Evolutionary conservation across 1,140 invertebrate species (phyloP), one percentile per base, ranked within the genome.

Genomic region (Manduca sexta): DNA sequence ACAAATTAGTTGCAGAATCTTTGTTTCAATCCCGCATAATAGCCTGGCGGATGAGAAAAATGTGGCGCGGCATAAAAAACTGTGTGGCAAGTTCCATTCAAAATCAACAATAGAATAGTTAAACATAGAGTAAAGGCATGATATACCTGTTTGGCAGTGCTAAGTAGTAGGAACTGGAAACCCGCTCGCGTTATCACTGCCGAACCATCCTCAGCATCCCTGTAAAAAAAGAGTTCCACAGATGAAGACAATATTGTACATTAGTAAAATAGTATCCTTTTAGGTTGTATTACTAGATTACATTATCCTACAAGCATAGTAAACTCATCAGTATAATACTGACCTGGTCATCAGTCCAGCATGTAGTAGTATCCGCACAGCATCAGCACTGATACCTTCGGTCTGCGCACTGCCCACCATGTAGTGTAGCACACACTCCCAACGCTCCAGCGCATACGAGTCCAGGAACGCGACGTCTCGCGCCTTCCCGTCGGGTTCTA

Each of bases 351-450:
- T 98, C 2, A 98, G 89, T 18, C 94, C 94, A 45, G 97, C 94
- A 85, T 98, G 94, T 14, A 97, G 86, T 45, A 99, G 86, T 53
- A 98, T 96, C 63, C 95, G 88, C 4, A 97, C 95, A 39, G 97
- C 96, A 88, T 98, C 97, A 35, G 92, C 91, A 49, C 95, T 98
- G 49, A 98, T 97, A 26, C 94, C 95, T 83, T 97, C 95, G 2
- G 84, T 85, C 54, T 85, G 83, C 26, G 94, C 91, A 6, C 94
- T 95, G 14, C 96, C 96, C 38, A 98, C 97, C 94, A 99, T 97
- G 74, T 97, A 99, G 85, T 99, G 96, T 2, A 99, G 88, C 7
- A 99, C 95, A 80, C 95, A 97, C 82, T 98, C 95, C 97, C 97
- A 99, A 39, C 97, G 87, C 71, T 98, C 95, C 64, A 95, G 86